Evolutionary conservation across 2,888 invertebrate genomes (phyloP), one percentile per base, ranked within the genome.

Genomic region (Lepidonotus clava): DNA sequence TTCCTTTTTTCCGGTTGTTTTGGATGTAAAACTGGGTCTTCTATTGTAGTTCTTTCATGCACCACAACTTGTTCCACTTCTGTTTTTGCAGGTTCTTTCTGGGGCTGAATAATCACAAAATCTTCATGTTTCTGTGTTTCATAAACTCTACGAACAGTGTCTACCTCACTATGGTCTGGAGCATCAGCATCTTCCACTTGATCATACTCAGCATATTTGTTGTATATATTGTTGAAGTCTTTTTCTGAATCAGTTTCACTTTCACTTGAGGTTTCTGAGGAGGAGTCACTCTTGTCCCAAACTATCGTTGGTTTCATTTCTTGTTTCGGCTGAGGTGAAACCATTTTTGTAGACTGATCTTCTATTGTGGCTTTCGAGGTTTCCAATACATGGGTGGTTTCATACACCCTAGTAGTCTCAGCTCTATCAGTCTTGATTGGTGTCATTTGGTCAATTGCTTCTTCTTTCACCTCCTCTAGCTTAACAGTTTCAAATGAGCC

Each of bases 231-330:
- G 41, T 46, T 32, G 46, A 46, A 46, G 8, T 80, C 80, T 41
- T 80, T 80, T 2, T 40, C 46, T n/a, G 80, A 80, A 32, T 80
- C 80, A 8, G 46, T 6, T 8, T 80, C 80, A 80, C 46, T 80
- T 21, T 80, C 80, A 24, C n/a, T n/a, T n/a, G n/a, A n/a, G n/a
- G n/a, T n/a, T n/a, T 80, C 41, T 36, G 71, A 71, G 14, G 71
- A 71, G 34, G 71, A 71, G 11, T 71, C 71, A 71, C 71, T 71
- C 36, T 71, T 71, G 24, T 71, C 71, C 21, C 34, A 34, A 71
- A 36, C 21, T 1, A 71, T 38, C 21, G 71, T 71, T 71, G 71
- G 14, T 36, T 21, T 38, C 21, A 61, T 28, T n/a, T n/a, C n/a
- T n/a, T n/a, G n/a, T n/a, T n/a, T n/a, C n/a, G n/a, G n/a, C n/a